Percentiles rank a stretch among this genome's conserved stretches.
Evolutionary conservation across 2,113 vertebrate species (phyloP).

Genomic region (Callipepla californica): DNA sequence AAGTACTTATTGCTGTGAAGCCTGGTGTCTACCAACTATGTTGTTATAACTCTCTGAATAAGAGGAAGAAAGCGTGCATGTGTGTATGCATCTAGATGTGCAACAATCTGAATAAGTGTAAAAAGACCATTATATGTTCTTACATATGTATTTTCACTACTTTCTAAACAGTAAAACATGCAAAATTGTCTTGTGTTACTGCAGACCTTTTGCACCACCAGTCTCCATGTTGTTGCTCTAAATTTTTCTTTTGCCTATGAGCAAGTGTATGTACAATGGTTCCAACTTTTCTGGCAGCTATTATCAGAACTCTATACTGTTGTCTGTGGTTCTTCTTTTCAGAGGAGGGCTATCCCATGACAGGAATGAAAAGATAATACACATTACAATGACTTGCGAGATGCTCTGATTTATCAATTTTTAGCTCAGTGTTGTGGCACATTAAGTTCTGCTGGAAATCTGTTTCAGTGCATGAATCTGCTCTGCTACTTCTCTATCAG

Average conservation of each 20-base stretch:
- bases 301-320: neutral
- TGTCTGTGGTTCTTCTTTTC: neutral
- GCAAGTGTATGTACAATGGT: neutral
- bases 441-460: neutral
- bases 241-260: neutral
- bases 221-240: neutral
- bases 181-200: neutral
- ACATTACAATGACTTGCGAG: neutral
- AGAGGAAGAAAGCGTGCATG: neutral
- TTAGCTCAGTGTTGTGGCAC: neutral
- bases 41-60: neutral
- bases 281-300: neutral
- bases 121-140: neutral
- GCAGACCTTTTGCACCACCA: neutral
- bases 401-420: neutral
- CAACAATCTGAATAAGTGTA: neutral
- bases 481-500: neutral
- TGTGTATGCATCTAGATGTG: neutral
- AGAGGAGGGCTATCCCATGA: neutral
- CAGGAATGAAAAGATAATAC: neutral
- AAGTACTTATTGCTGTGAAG: neutral
- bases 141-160: neutral
- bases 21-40: neutral
- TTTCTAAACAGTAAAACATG: neutral
- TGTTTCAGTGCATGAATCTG: neutral